Conservation (phyloP, 2,113 vertebrate species). For the Pelecanus crispus region DNA sequence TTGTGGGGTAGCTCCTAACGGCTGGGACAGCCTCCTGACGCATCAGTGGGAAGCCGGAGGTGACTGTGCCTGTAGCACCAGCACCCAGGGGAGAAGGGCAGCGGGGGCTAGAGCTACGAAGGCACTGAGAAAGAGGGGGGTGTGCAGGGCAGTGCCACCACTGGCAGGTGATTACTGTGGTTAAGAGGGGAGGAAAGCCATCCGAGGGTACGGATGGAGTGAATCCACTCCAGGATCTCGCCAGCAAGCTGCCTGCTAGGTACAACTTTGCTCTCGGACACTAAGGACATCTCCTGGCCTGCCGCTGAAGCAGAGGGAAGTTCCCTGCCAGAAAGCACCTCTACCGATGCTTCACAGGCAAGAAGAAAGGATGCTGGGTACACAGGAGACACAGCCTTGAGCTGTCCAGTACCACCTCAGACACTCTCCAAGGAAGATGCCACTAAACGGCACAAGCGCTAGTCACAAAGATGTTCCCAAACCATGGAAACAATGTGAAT, state of each 20-base stretch:
- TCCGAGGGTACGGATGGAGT: background rate
- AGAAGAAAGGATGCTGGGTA: background rate
- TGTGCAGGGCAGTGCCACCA: background rate
- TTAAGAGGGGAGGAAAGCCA: background rate
- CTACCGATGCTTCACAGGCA: background rate
- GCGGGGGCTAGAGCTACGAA: background rate
- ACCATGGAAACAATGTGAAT: background rate
- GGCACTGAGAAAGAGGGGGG: background rate
- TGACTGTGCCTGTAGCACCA: background rate
- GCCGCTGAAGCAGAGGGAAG: background rate
- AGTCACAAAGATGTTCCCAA: background rate
- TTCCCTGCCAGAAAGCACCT: background rate
- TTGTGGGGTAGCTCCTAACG: background rate
- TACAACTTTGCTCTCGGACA: background rate
- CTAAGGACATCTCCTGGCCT: background rate
- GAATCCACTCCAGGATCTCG: background rate
- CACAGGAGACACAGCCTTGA: background rate
- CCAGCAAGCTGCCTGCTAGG: background rate
- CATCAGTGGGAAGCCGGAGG: background rate
- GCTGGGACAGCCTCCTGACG: rapidly evolving
- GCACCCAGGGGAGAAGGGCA: background rate
- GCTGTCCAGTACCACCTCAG: background rate
- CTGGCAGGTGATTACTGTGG: background rate
- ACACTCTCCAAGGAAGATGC: background rate
- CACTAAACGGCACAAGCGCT: background rate